phyloP scores from a whole-genome alignment of 2,888 invertebrate species.

The Stegana nigrithorax region DNA sequence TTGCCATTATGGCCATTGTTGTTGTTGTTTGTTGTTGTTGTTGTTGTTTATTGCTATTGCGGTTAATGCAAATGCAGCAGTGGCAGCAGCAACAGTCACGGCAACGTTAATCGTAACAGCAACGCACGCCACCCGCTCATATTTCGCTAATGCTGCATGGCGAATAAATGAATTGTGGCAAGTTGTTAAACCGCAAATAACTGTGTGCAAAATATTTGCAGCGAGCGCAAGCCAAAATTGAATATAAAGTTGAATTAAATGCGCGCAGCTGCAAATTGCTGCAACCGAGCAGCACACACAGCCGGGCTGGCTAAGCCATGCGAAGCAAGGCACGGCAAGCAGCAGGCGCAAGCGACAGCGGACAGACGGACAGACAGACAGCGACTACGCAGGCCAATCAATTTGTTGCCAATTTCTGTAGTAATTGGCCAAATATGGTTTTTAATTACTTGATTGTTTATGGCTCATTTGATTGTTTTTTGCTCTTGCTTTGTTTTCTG shows the following conservation, averaged over 20 bases:
- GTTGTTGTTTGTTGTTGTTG: background rate
- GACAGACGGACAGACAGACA: background rate
- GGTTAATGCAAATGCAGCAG: background rate
- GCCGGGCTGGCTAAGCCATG: constrained; percentile 35
- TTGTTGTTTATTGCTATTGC: background rate
- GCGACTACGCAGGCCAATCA: constrained; percentile 44
- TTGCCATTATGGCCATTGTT: no score
- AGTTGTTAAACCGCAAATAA: constrained; percentile 27
- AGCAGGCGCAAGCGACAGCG: background rate
- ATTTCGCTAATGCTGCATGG: constrained; percentile 9
- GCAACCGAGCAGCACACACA: constrained; percentile 25
- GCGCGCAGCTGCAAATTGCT: constrained; percentile 41
- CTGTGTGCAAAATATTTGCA: constrained; percentile 3
- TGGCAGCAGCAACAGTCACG: background rate
- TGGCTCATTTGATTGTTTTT: background rate
- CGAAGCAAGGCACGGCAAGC: background rate
- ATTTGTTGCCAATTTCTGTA: constrained; percentile 47
- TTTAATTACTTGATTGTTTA: constrained; percentile 47
- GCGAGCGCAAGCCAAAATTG: constrained; percentile 4
- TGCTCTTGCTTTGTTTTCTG: background rate
- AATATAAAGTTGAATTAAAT: constrained; percentile 14
- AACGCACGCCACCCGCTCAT: constrained; percentile 16
- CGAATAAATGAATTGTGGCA: constrained; percentile 25
- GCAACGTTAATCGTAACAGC: no score
- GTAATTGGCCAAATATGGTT: constrained; percentile 53